These are phyloP conservation scores for Drosophila hawaiiensis DNA, from an alignment of 2,888 invertebrate species.

Conservation along the genomic window DNA sequence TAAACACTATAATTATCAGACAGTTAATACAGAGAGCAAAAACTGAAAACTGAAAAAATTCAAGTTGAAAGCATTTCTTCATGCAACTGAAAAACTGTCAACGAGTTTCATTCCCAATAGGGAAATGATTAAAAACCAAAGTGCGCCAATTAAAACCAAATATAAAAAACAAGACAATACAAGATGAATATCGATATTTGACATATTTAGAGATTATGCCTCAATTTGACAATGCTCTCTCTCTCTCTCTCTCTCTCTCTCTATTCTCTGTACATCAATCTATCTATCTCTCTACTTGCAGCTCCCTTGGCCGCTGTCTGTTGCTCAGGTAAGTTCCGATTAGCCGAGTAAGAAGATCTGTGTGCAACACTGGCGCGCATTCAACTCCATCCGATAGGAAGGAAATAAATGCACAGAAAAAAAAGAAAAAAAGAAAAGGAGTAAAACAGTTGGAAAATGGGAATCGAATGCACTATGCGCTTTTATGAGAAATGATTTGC, in stretches of 20 bases:
- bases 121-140: slow-evolving; percentile 61
- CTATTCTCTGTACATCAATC: background rate
- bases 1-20: slow-evolving; percentile 11
- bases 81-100: slow-evolving; percentile 51
- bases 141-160: slow-evolving; percentile 4
- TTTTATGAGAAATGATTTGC: slow-evolving; percentile 79
- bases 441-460: slow-evolving; percentile 22
- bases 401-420: background rate
- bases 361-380: slow-evolving; percentile 29
- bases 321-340: slow-evolving; percentile 68
- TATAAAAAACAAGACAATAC: background rate
- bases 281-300: slow-evolving; percentile 38
- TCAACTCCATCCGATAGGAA: slow-evolving; percentile 22
- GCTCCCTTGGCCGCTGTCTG: slow-evolving; percentile 38
- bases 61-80: slow-evolving; percentile 22
- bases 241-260: background rate
- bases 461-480: slow-evolving; percentile 56
- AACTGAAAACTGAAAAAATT: background rate
- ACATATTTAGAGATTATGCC: background rate
- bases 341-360: slow-evolving; percentile 40
- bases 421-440: no score
- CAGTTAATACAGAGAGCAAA: background rate
- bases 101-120: slow-evolving; percentile 50
- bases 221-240: background rate
- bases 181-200: background rate